phyloP scores from a whole-genome alignment of 2,888 invertebrate species.

The Conomelus anceps region DNA sequence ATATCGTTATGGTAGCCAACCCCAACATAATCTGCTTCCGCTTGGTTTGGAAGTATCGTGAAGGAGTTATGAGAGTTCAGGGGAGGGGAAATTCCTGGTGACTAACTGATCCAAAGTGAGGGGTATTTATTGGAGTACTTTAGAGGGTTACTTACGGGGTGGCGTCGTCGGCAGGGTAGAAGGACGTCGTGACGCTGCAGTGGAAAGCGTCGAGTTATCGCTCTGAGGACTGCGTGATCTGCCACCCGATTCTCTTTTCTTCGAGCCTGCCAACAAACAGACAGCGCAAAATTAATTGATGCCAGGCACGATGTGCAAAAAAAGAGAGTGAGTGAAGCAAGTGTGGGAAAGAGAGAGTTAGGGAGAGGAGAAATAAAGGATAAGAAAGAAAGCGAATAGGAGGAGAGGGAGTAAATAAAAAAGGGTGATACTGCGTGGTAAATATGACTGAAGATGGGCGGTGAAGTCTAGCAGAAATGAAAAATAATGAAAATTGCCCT shows the following conservation, averaged over 20 bases:
- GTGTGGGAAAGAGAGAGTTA: neutral
- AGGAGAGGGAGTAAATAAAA: neutral
- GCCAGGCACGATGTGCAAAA: neutral
- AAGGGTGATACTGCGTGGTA: neutral
- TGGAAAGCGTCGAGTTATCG: slow-evolving; percentile 25
- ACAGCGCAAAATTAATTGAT: neutral
- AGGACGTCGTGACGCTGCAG: neutral
- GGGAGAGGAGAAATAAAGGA: neutral
- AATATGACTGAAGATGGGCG: neutral
- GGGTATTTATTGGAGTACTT: too few relatives aligned
- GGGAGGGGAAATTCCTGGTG: too few relatives aligned
- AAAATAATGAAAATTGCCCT: neutral
- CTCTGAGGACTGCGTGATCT: slow-evolving; percentile 39
- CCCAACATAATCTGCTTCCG: too few relatives aligned
- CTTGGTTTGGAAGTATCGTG: too few relatives aligned
- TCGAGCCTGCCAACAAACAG: slow-evolving; percentile 30
- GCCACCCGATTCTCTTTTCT: slow-evolving; percentile 49
- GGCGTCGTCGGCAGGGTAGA: slow-evolving; percentile 13
- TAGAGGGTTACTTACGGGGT: slow-evolving; percentile 18
- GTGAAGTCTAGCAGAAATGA: neutral
- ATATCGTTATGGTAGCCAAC: too few relatives aligned
- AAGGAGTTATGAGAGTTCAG: too few relatives aligned
- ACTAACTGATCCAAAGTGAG: too few relatives aligned
- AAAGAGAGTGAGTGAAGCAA: too few relatives aligned
- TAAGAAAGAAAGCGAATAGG: neutral